phyloP scores from a whole-genome alignment of 2,113 vertebrate genomes.

The Pollachius pollachius region DNA sequence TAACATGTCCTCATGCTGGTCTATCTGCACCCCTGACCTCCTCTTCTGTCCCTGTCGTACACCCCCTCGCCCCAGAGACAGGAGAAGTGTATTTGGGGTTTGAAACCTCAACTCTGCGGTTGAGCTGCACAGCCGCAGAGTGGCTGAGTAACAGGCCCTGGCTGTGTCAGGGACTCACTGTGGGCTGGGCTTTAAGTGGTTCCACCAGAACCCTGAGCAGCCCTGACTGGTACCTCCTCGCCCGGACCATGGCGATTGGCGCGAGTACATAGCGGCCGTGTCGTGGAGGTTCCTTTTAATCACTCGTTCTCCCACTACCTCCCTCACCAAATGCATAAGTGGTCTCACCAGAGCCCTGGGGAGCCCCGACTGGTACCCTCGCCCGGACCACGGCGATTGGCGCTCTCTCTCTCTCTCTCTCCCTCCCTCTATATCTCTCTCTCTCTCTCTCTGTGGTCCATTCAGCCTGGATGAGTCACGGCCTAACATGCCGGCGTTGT shows the following conservation, averaged over 20 bases:
- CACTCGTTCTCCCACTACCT: background rate
- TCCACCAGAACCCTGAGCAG: conserved; percentile 48
- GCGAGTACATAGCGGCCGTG: conserved; percentile 36
- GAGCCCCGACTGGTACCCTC: too few relatives aligned
- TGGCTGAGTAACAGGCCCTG: conserved; percentile 66
- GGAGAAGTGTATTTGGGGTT: background rate
- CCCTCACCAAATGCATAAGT: too few relatives aligned
- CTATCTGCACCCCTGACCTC: background rate
- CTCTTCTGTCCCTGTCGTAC: background rate
- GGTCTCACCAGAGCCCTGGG: too few relatives aligned
- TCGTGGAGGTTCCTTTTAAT: conserved; percentile 50
- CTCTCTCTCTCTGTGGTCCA: conserved; percentile 10
- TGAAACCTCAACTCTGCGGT: conserved; percentile 65
- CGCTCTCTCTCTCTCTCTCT: too few relatives aligned
- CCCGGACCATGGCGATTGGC: background rate
- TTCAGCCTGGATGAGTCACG: conserved; percentile 43
- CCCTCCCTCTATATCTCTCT: too few relatives aligned
- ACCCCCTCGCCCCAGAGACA: conserved; percentile 1
- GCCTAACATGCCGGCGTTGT: conserved; percentile 26
- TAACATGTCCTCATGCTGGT: background rate
- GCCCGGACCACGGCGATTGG: too few relatives aligned
- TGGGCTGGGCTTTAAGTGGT: conserved; percentile 54
- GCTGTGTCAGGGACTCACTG: conserved; percentile 52
- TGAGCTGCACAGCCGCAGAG: conserved; percentile 63
- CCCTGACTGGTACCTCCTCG: conserved; percentile 20